Conservation (phyloP, 1,140 invertebrate genomes). For the Paralvinella palmiformis region DNA sequence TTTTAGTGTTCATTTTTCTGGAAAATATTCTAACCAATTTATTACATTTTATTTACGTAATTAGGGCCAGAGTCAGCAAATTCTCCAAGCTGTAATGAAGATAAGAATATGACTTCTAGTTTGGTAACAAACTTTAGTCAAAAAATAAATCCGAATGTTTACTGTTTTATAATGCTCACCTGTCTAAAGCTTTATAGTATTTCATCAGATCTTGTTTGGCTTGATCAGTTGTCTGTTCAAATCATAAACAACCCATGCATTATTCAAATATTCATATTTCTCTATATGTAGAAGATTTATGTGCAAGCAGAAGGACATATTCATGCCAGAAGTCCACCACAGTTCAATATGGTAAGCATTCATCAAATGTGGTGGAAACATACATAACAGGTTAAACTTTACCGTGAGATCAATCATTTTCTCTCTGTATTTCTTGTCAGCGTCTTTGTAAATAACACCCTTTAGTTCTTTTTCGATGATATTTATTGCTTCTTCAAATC, state of each 20-base stretch:
- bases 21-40: too few relatives aligned
- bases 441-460: slow-evolving; percentile 46
- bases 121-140: too few relatives aligned
- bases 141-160: too few relatives aligned
- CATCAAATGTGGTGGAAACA: background rate
- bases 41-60: too few relatives aligned
- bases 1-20: too few relatives aligned
- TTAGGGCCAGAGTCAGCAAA: too few relatives aligned
- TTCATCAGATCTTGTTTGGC: slow-evolving; percentile 53
- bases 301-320: background rate
- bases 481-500: slow-evolving; percentile 40
- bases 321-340: background rate
- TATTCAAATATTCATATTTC: background rate
- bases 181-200: slow-evolving; percentile 77
- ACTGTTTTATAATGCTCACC: slow-evolving; percentile 66
- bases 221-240: slow-evolving; percentile 56
- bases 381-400: slow-evolving; percentile 28
- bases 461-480: slow-evolving; percentile 41
- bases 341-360: background rate
- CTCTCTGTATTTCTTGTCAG: slow-evolving; percentile 43
- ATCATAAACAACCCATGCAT: slow-evolving; percentile 14
- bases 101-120: too few relatives aligned
- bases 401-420: slow-evolving; percentile 51
- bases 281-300: background rate
- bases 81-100: too few relatives aligned